Base-by-base conservation (phyloP, 2,797 vertebrate species). In the Phalanger gymnotis region DNA sequence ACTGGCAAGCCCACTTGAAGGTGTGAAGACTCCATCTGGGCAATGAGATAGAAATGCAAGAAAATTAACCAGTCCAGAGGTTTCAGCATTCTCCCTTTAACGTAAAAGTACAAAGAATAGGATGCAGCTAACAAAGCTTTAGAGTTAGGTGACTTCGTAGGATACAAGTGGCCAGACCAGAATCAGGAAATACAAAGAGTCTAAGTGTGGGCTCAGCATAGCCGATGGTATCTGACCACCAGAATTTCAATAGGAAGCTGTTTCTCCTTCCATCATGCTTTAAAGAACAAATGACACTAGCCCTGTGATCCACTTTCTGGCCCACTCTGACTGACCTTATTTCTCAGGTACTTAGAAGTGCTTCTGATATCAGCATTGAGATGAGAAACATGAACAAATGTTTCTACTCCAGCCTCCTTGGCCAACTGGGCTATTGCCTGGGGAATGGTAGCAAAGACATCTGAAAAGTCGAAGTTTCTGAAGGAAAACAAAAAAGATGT, bases 351-450 rank as follows among this genome's bases (percentile, higher is more conserved):
- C 96, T 99, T 99, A 47, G 99, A 99, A 34, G 99, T 97, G 97
- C 99, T 99, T 97, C 98, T 99, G 92, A 99, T 99, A 98, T 98
- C 99, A 31, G 99, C 99, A 90, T 99, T 99, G 90, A 99, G 98
- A 97, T 99, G 99, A 92, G 99, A 99, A 97, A 99, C 54, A 58
- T 99, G 99, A 98, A 99, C 93, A 0, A 99, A 95, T 92, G 99
- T 99, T 95, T 99, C 97, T 98, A 99, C 98, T 91, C 99, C 99
- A 0, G 99, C 99, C 97, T 99, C 99, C 93, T 98, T 99, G 66
- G 99, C 97, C 92, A 99, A 98, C 97, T 97, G 98, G 3, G 99
- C 99, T 19, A 99, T 99, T 73, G 98, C 97, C 96, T 98, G 98
- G 53, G 99, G 99, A 98, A 99, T 99, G 97, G 95, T 98, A 94